Evolutionary conservation across 1,140 invertebrate species (phyloP).

Genomic region (Macrosteles quadrilineatus): DNA sequence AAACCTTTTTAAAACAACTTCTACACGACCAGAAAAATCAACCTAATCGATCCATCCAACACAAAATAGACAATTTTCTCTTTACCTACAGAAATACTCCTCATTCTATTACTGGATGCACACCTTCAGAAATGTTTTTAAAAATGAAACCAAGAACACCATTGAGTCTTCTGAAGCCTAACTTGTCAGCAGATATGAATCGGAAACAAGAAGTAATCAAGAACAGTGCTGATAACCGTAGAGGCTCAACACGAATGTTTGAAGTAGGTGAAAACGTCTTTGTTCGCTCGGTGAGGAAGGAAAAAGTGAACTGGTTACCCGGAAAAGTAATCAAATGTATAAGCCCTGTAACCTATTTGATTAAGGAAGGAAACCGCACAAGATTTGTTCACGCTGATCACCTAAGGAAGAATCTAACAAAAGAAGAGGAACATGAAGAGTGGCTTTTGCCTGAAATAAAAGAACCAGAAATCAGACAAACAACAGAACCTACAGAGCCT

Average conservation of each 20-base stretch:
- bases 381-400: not conserved
- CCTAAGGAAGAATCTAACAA: not conserved
- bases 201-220: not conserved
- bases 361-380: not conserved
- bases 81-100: conserved; percentile 19
- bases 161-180: not conserved
- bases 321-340: not conserved
- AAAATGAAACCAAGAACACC: not conserved
- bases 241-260: not conserved
- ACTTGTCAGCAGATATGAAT: not conserved
- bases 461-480: too few relatives aligned
- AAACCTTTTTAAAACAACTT: conserved; percentile 18
- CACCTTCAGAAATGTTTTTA: not conserved
- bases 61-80: conserved; percentile 3
- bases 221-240: not conserved
- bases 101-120: conserved; percentile 4
- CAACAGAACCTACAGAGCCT: too few relatives aligned
- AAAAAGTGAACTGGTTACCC: not conserved
- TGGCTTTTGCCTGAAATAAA: too few relatives aligned
- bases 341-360: not conserved
- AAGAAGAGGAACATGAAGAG: too few relatives aligned
- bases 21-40: not conserved
- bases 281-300: not conserved
- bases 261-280: not conserved
- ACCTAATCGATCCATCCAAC: not conserved